Percentiles rank a stretch among this genome's conserved stretches.
These are phyloP conservation scores for Rhinoderma darwinii DNA, from an alignment of 2,113 vertebrate species.

Conservation along the genomic window DNA sequence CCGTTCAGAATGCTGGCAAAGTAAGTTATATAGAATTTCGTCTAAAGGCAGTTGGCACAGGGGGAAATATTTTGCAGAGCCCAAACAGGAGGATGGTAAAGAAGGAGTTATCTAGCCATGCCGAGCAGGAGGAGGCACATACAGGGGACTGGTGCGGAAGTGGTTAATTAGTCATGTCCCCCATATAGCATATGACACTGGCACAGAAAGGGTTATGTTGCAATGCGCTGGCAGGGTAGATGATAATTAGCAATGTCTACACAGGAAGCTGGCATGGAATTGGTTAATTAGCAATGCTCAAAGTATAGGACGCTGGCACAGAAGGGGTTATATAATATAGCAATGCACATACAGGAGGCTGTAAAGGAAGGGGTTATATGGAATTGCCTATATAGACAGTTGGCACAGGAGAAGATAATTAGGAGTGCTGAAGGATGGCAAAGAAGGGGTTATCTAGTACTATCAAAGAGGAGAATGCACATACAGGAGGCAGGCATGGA, in stretches of 20 bases:
- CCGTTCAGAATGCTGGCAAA: neutral
- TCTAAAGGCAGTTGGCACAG: neutral
- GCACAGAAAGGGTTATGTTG: neutral
- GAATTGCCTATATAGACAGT: neutral
- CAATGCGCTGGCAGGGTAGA: neutral
- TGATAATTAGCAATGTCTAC: neutral
- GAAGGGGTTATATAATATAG: neutral
- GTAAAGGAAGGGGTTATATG: neutral
- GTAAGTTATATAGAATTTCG: neutral
- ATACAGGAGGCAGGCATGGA: neutral
- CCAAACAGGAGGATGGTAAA: neutral
- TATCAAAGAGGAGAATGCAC: too few species aligned
- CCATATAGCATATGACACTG: neutral
- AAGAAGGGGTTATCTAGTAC: neutral
- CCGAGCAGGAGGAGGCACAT: too few species aligned
- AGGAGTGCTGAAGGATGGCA: neutral
- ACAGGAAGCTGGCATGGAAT: neutral
- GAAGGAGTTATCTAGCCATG: neutral
- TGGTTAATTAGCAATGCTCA: neutral
- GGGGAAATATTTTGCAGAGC: neutral
- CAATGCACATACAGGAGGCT: neutral
- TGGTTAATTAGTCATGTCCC: neutral
- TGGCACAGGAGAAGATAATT: neutral
- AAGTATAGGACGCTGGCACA: neutral
- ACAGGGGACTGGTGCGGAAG: neutral